phyloP scores from a whole-genome alignment of 2,797 vertebrate species.

The Simalia tracyae region DNA sequence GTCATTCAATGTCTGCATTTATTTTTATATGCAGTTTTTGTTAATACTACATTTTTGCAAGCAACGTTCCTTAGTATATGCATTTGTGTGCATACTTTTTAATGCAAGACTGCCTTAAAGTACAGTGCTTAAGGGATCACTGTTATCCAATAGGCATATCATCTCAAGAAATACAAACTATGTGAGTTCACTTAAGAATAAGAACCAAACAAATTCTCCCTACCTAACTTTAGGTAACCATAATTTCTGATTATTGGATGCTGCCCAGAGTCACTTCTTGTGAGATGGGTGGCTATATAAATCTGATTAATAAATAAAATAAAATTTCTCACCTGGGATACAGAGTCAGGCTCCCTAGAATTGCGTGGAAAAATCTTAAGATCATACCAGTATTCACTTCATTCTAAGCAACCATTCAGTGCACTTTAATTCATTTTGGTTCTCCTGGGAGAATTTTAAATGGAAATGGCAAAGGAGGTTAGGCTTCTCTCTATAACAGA shows the following conservation, averaged over 20 bases:
- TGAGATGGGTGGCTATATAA: too few species aligned
- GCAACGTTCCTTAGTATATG: neutral
- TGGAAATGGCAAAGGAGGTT: neutral
- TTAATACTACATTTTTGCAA: neutral
- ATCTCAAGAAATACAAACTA: neutral
- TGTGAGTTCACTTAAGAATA: neutral
- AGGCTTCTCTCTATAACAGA: neutral
- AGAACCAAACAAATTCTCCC: neutral
- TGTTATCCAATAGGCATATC: neutral
- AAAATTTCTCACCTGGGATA: neutral
- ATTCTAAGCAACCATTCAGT: neutral
- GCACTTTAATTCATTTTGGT: neutral
- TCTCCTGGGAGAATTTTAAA: neutral
- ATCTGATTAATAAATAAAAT: too few species aligned
- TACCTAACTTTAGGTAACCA: neutral
- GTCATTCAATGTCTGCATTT: neutral
- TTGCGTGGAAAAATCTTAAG: neutral
- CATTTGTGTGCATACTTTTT: neutral
- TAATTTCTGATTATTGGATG: neutral
- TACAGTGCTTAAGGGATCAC: neutral
- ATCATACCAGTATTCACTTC: neutral
- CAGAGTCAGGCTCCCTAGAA: neutral
- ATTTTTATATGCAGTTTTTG: neutral
- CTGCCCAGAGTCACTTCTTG: too few species aligned
- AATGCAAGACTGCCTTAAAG: neutral